Base-by-base conservation (phyloP, 2,888 invertebrate species). In the Heliconius ethilla region DNA sequence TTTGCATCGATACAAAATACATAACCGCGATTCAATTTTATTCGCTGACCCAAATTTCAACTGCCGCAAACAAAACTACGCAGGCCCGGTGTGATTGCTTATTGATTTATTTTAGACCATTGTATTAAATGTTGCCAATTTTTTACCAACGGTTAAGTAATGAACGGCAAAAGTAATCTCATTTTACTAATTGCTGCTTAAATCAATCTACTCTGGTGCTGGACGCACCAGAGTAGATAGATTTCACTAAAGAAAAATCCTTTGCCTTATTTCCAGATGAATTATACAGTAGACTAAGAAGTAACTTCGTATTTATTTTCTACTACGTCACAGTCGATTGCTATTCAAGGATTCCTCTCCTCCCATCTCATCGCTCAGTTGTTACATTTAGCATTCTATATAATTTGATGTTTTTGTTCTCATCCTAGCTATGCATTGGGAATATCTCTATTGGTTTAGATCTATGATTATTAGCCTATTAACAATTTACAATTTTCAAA, bases 51-150 rank as follows among this genome's bases (percentile, higher is more conserved):
- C 87, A 87, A 87, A 88, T 90, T 84, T 85, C 82, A 81, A 80
- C 81, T 76, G 81, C 83, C 86, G 85, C 86, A 86, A 84, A 86
- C 86, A 88, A 88, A 89, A 89, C 89, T 87, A 89, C 90, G 88
- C 89, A 88, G 87, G 88, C 83, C 87, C 88, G 85, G 78, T 86
- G 84, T 87, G 89, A 91, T 90, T 89, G 90, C 86, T 85, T 90
- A 91, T 91, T 89, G 91, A 91, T 91, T 90, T 88, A 87, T 89
- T 89, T 89, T 85, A 82, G 83, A 83, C 69, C 81, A 84, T 83
- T 85, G 84, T 85, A 83, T 82, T 81, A 79, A 80, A 79, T 75
- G 81, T 72, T 69, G 65, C 74, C 18, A 45, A 80, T 73, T 78
- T 76, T 81, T 78, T 78, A 79, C 80, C 62, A 25, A 40, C 63